phyloP scores from a whole-genome alignment of 2,113 vertebrate species.

The Psophia crepitans region DNA sequence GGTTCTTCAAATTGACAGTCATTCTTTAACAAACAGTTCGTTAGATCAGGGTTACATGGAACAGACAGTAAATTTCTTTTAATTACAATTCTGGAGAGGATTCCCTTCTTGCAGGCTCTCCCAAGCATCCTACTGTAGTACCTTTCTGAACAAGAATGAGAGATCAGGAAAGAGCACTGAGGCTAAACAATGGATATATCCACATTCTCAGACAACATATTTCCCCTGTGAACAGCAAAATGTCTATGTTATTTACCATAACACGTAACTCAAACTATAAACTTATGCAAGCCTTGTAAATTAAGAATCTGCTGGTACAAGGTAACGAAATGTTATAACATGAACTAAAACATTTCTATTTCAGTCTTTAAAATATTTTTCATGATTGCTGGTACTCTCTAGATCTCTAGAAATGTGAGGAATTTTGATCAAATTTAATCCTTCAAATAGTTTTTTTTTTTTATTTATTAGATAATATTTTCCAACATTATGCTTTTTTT shows the following conservation, averaged over 20 bases:
- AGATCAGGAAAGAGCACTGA: neutral
- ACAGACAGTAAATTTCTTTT: neutral
- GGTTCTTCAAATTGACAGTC: neutral
- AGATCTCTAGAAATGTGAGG: neutral
- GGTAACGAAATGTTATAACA: neutral
- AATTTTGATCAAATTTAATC: neutral
- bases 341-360: neutral
- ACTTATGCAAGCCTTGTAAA: neutral
- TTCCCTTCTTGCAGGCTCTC: neutral
- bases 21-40: neutral
- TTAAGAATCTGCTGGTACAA: neutral
- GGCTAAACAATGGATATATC: neutral
- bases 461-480: neutral
- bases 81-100: neutral
- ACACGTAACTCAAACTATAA: neutral
- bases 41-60: neutral
- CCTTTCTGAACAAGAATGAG: neutral
- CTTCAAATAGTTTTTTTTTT: neutral
- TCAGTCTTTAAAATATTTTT: neutral
- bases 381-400: neutral
- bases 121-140: neutral
- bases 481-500: neutral
- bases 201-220: neutral
- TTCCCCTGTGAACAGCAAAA: neutral
- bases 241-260: neutral